phyloP scores from a whole-genome alignment of 2,888 invertebrate genomes.

The Hipparchia sbordonii region DNA sequence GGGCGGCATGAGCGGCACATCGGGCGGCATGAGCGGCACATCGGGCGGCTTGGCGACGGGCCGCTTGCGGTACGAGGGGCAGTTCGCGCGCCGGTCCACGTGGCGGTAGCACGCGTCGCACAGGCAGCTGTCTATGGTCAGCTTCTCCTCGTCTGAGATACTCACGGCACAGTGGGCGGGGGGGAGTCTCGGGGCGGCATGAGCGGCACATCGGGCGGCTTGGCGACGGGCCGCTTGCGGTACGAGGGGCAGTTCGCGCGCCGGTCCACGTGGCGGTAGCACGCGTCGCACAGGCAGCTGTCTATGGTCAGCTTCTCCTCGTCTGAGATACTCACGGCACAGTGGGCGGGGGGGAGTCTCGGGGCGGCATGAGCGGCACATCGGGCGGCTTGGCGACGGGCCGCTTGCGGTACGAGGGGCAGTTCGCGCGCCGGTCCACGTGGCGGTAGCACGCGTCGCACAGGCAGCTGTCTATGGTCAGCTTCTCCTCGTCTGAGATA shows the following conservation, averaged over 20 bases:
- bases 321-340: slow-evolving; percentile 67
- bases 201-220: slow-evolving; percentile 46
- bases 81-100: slow-evolving; percentile 91
- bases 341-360: slow-evolving; percentile 23
- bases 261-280: slow-evolving; percentile 92
- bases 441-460: slow-evolving; percentile 95
- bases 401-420: slow-evolving; percentile 86
- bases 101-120: slow-evolving; percentile 95
- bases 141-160: slow-evolving; percentile 88
- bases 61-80: slow-evolving; percentile 86
- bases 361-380: slow-evolving; percentile 15
- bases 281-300: slow-evolving; percentile 94
- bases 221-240: slow-evolving; percentile 78
- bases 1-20: slow-evolving; percentile 59
- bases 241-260: slow-evolving; percentile 89
- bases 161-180: slow-evolving; percentile 30
- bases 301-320: slow-evolving; percentile 92
- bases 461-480: slow-evolving; percentile 92
- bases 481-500: slow-evolving; percentile 88
- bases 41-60: slow-evolving; percentile 58
- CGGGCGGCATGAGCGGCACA: slow-evolving; percentile 15
- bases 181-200: slow-evolving; percentile 6
- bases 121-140: slow-evolving; percentile 92
- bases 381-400: slow-evolving; percentile 58
- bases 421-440: slow-evolving; percentile 91